Percentiles rank a stretch among this genome's conserved stretches.
Evolutionary conservation across 2,797 vertebrate species (phyloP).

Genomic region (Streptopelia turtur): DNA sequence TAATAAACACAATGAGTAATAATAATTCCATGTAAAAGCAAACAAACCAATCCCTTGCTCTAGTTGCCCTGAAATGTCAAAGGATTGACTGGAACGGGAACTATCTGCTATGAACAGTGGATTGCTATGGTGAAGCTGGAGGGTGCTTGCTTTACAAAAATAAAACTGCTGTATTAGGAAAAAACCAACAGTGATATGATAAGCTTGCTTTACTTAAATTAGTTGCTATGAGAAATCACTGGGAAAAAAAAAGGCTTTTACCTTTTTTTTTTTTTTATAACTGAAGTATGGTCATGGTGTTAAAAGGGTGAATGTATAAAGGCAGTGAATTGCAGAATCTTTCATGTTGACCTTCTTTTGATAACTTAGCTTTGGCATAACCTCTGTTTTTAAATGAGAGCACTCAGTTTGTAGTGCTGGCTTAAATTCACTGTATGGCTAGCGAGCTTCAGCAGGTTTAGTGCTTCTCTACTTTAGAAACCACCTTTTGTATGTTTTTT

Average conservation of each 20-base stretch:
- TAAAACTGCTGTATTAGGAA: background rate
- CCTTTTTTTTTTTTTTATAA: background rate
- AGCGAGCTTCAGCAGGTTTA: conserved; percentile 53
- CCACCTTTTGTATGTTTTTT: conserved; percentile 25
- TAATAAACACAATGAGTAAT: background rate
- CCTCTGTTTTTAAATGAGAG: conserved; percentile 32
- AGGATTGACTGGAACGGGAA: background rate
- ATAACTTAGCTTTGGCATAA: conserved; percentile 17
- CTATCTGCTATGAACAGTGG: background rate
- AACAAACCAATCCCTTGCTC: background rate
- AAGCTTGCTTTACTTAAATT: background rate
- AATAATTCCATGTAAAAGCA: background rate
- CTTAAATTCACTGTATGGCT: conserved; percentile 39
- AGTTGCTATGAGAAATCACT: background rate
- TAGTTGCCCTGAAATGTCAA: background rate
- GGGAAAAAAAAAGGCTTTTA: background rate
- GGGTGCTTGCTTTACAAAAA: background rate
- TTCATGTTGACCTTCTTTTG: conserved; percentile 24
- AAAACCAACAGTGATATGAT: background rate
- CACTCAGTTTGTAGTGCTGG: conserved; percentile 8
- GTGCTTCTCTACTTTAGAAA: conserved; percentile 60
- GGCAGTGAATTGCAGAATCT: background rate
- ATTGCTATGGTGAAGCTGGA: background rate
- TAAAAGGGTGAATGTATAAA: background rate
- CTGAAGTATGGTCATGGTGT: background rate